phyloP scores from a whole-genome alignment of 1,140 invertebrate genomes.

The Holcopasites calliopsidis region DNA sequence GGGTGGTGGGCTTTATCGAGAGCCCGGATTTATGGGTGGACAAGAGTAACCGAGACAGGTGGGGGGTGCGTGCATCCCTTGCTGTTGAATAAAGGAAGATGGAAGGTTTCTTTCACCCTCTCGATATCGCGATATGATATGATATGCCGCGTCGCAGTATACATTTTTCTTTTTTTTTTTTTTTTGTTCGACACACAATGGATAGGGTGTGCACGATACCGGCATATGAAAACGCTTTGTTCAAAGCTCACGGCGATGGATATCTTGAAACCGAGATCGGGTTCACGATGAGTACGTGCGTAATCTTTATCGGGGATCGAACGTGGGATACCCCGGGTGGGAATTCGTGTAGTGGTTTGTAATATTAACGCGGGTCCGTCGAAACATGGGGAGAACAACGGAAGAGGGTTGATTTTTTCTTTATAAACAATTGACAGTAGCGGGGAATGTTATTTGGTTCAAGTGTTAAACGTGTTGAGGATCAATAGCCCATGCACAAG shows the following conservation, averaged over 20 bases:
- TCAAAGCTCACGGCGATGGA: neutral
- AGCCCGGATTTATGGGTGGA: conserved; percentile 59
- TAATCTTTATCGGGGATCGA: neutral
- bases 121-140: conserved; percentile 21
- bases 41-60: conserved; percentile 6
- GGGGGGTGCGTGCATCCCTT: neutral
- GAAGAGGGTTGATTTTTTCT: too few relatives aligned
- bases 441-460: too few relatives aligned
- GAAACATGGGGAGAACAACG: too few relatives aligned
- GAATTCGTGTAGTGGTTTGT: too few relatives aligned
- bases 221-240: neutral
- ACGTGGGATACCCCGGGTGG: too few relatives aligned
- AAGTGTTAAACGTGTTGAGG: too few relatives aligned
- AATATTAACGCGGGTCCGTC: too few relatives aligned
- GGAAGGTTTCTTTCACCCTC: neutral
- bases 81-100: conserved; percentile 10
- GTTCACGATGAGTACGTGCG: neutral
- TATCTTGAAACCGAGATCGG: neutral
- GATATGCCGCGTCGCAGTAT: conserved; percentile 18
- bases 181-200: conserved; percentile 1
- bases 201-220: neutral
- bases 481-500: neutral
- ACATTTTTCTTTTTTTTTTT: conserved; percentile 3
- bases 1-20: conserved; percentile 59
- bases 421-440: too few relatives aligned